Percentiles rank a stretch among this genome's conserved stretches.
Evolutionary conservation across 2,797 vertebrate species (phyloP).

Genomic region (Protonibea diacanthus): DNA sequence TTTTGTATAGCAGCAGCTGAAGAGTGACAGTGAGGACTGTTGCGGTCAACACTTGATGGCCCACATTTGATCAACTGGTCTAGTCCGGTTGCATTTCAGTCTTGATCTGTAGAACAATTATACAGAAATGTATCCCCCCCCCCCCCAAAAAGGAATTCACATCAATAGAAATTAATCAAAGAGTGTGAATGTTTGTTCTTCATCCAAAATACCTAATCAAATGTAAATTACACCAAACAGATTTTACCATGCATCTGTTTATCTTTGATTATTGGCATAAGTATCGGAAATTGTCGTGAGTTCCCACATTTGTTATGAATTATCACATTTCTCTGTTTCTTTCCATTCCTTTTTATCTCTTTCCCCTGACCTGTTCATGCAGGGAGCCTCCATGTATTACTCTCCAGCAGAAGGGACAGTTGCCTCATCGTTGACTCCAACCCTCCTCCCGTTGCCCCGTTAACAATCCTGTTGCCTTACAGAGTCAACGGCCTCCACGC

Average conservation of each 20-base stretch:
- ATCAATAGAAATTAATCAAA: not conserved
- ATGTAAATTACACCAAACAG: not conserved
- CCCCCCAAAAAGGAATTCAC: not conserved
- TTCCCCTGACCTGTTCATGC: constrained; percentile 29
- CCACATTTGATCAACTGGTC: constrained; percentile 8
- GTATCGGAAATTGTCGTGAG: not conserved
- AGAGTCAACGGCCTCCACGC: constrained; percentile 26
- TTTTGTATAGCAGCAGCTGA: no score
- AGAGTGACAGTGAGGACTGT: no score
- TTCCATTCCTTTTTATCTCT: not conserved
- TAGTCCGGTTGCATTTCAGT: not conserved
- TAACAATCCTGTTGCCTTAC: constrained; percentile 54
- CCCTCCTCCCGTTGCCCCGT: constrained; percentile 68
- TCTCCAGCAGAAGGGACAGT: constrained; percentile 32
- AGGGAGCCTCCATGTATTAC: constrained; percentile 63
- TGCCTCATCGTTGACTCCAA: constrained; percentile 35
- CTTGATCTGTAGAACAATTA: not conserved
- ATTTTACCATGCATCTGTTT: not conserved
- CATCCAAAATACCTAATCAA: constrained; percentile 1
- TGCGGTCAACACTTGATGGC: not conserved
- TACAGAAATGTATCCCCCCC: no score
- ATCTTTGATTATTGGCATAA: not conserved
- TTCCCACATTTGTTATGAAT: not conserved
- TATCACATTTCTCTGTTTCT: constrained; percentile 13
- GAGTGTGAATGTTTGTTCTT: not conserved